Evolutionary conservation across 2,797 vertebrate species (phyloP).

Genomic region (Channallabes apus): DNA sequence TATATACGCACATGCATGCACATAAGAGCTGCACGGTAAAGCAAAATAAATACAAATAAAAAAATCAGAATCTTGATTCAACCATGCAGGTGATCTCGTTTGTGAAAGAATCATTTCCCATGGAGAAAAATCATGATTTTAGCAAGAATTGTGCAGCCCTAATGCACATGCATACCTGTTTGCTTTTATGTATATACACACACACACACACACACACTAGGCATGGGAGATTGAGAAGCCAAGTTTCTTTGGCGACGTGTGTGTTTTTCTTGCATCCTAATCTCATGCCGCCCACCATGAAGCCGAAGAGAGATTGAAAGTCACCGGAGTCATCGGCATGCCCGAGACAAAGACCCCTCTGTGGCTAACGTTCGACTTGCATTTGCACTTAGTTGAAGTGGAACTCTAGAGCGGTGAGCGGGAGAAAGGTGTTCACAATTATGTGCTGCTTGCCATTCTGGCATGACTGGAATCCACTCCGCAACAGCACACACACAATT

Average conservation of each 20-base stretch:
- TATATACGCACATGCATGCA: not conserved
- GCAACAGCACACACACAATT: constrained; percentile 63
- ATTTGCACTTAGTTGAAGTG: constrained; percentile 44
- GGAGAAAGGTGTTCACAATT: constrained; percentile 58
- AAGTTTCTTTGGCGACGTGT: constrained; percentile 32
- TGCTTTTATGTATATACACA: constrained; percentile 11
- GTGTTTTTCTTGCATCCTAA: constrained; percentile 32
- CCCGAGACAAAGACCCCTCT: constrained; percentile 65
- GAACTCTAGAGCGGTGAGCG: constrained; percentile 30
- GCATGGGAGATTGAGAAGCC: constrained; percentile 1
- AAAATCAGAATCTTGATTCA: too few species aligned
- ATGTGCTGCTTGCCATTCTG: constrained; percentile 55
- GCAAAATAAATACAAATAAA: too few species aligned
- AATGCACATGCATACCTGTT: constrained; percentile 31
- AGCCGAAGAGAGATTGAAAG: constrained; percentile 66
- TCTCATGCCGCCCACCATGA: constrained; percentile 36
- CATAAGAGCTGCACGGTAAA: not conserved
- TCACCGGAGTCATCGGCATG: constrained; percentile 62
- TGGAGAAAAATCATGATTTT: too few species aligned
- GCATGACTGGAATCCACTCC: constrained; percentile 69
- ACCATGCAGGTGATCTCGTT: too few species aligned
- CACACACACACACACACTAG: constrained; percentile 18
- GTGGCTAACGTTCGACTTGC: constrained; percentile 64
- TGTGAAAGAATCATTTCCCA: too few species aligned
- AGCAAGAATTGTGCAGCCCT: too few species aligned